A percentile compares a stretch with the other conserved stretches of the same genome.
Evolutionary conservation across 2,888 invertebrate species (phyloP).

Genomic region (Eledona agricola): DNA sequence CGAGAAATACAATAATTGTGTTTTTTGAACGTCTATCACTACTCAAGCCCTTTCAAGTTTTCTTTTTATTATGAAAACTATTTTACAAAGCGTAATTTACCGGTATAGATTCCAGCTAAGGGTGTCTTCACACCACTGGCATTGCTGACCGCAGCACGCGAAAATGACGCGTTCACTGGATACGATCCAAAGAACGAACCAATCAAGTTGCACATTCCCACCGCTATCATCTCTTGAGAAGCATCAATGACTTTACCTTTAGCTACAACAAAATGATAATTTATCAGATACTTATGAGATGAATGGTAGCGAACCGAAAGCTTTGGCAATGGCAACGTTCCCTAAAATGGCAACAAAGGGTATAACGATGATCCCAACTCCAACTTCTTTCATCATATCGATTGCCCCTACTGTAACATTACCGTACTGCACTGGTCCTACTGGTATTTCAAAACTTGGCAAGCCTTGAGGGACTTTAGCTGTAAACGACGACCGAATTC

Average conservation of each 20-base stretch:
- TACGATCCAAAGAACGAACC: slow-evolving; percentile 82
- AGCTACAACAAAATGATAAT: slow-evolving; percentile 59
- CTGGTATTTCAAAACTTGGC: slow-evolving; percentile 63
- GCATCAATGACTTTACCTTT: slow-evolving; percentile 75
- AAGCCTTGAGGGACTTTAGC: slow-evolving; percentile 62
- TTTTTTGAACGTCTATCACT: too few species aligned
- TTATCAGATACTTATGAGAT: slow-evolving; percentile 6
- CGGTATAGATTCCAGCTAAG: slow-evolving; percentile 69
- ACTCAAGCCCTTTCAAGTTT: too few species aligned
- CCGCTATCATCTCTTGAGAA: slow-evolving; percentile 80
- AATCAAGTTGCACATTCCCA: slow-evolving; percentile 77
- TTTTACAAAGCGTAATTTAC: too few species aligned
- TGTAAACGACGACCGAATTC: slow-evolving; percentile 7
- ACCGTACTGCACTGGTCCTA: slow-evolving; percentile 59
- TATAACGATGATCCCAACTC: slow-evolving; percentile 72
- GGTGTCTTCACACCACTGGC: slow-evolving; percentile 82
- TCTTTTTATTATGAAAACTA: too few species aligned
- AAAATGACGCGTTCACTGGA: slow-evolving; percentile 79
- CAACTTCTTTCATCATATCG: slow-evolving; percentile 67
- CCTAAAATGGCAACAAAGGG: slow-evolving; percentile 78
- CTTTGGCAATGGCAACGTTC: slow-evolving; percentile 82
- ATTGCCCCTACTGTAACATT: slow-evolving; percentile 65
- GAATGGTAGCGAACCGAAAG: slow-evolving; percentile 71
- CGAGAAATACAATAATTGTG: too few species aligned
- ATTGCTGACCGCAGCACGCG: slow-evolving; percentile 81